Percentiles rank a stretch among this genome's conserved stretches.
Evolutionary conservation across 2,888 invertebrate species (phyloP).

Genomic region (Cephus sareptanus): DNA sequence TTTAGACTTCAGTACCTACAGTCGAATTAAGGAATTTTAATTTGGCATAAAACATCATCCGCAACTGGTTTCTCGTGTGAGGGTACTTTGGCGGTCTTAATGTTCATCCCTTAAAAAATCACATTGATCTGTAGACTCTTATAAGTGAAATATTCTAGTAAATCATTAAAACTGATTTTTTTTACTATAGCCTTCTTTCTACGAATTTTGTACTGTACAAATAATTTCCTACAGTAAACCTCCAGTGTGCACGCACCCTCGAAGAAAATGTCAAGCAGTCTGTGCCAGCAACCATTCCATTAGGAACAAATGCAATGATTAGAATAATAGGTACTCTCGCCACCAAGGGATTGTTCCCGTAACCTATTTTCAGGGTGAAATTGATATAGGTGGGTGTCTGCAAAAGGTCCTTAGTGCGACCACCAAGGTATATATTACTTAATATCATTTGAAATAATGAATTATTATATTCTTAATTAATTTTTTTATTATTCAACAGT

Average conservation of each 20-base stretch:
- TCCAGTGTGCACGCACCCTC: not conserved
- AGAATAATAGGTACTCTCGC: constrained; percentile 19
- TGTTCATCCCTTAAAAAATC: not conserved
- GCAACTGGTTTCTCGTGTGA: not conserved
- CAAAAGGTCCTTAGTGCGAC: not conserved
- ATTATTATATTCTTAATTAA: not conserved
- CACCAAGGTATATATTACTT: not conserved
- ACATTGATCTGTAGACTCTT: not conserved
- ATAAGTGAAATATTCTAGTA: not conserved
- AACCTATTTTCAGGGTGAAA: constrained; percentile 19
- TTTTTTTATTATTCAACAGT: not conserved
- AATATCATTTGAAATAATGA: not conserved
- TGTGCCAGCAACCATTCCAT: not conserved
- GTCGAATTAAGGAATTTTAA: not conserved
- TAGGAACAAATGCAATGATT: constrained; percentile 12
- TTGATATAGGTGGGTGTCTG: not conserved
- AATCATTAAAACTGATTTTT: not conserved
- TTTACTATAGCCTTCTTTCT: not conserved
- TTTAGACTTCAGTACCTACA: too few relatives aligned
- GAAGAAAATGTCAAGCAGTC: not conserved
- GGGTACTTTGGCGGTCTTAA: not conserved
- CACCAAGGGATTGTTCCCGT: constrained; percentile 9
- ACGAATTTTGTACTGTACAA: not conserved
- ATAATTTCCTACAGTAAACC: not conserved
- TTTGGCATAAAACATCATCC: not conserved